A percentile compares a stretch with the other conserved stretches of the same genome.
phyloP scores from a whole-genome alignment of 2,797 vertebrate species.

The Eulemur mongoz region DNA sequence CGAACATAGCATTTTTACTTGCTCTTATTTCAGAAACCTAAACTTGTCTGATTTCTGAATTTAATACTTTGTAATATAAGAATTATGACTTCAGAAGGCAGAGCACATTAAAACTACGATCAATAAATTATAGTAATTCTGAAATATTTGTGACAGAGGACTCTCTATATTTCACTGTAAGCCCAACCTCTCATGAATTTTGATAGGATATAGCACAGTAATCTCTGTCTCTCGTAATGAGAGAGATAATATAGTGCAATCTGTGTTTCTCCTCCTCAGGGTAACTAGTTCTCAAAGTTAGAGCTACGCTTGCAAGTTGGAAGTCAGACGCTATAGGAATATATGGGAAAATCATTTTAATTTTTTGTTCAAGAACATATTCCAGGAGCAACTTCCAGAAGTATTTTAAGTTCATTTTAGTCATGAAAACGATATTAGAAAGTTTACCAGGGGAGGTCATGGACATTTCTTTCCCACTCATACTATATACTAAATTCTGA shows the following conservation, averaged over 20 bases:
- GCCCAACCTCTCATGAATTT: constrained; percentile 22
- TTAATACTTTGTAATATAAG: neutral
- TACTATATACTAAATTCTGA: neutral
- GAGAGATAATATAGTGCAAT: neutral
- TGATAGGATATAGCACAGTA: rapidly evolving
- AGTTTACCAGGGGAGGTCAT: neutral
- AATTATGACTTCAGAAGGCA: constrained; percentile 25
- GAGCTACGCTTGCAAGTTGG: neutral
- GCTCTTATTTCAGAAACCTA: constrained; percentile 48
- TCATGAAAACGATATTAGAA: neutral
- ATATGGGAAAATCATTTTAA: neutral
- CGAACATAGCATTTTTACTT: neutral
- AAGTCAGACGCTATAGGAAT: neutral
- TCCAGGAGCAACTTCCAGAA: neutral
- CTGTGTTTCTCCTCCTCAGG: neutral
- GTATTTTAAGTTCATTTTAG: neutral
- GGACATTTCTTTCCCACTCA: neutral
- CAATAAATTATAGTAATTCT: constrained; percentile 19
- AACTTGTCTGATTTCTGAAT: constrained; percentile 33
- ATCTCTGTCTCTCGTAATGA: neutral
- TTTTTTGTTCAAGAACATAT: neutral
- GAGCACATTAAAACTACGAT: constrained; percentile 21
- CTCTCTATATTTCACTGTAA: neutral
- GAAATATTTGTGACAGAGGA: neutral
- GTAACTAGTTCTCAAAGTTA: neutral